Evolutionary conservation across 2,888 invertebrate species (phyloP).

Genomic region (Psylliodes chrysocephalus): DNA sequence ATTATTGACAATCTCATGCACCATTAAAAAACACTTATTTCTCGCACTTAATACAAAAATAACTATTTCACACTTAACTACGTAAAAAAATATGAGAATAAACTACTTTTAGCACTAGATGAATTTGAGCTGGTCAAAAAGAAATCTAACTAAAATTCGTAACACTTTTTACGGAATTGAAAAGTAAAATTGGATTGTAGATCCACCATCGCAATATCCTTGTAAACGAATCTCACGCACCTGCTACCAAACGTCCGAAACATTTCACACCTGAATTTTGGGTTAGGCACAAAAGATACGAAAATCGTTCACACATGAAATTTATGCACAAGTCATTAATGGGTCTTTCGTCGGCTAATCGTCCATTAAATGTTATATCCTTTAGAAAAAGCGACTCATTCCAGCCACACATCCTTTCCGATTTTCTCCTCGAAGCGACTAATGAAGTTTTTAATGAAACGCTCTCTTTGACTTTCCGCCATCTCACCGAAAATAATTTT

Average conservation of each 20-base stretch:
- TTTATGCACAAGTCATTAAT: slow-evolving; percentile 38
- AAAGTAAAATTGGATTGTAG: too few relatives aligned
- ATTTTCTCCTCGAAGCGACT: slow-evolving; percentile 8
- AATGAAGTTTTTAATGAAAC: slow-evolving; percentile 32
- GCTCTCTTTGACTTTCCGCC: slow-evolving; percentile 18
- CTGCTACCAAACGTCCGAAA: background rate
- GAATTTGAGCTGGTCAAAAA: too few relatives aligned
- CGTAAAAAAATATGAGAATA: too few relatives aligned
- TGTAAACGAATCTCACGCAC: slow-evolving; percentile 1
- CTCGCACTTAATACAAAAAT: too few relatives aligned
- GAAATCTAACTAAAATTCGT: too few relatives aligned
- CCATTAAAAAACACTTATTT: too few relatives aligned
- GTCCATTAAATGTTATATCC: slow-evolving; percentile 35
- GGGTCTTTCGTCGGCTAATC: slow-evolving; percentile 26
- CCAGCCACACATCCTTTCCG: slow-evolving; percentile 23
- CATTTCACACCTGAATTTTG: background rate
- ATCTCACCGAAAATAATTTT: slow-evolving; percentile 22
- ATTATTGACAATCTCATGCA: too few relatives aligned
- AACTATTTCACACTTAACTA: too few relatives aligned
- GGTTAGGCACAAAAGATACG: background rate
- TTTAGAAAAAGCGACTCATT: slow-evolving; percentile 25
- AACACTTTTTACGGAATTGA: too few relatives aligned
- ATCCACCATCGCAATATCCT: too few relatives aligned
- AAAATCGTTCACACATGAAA: slow-evolving; percentile 32
- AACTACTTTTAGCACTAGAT: too few relatives aligned